phyloP scores from a whole-genome alignment of 2,797 vertebrate genomes.

The Notolepis coatsorum region DNA sequence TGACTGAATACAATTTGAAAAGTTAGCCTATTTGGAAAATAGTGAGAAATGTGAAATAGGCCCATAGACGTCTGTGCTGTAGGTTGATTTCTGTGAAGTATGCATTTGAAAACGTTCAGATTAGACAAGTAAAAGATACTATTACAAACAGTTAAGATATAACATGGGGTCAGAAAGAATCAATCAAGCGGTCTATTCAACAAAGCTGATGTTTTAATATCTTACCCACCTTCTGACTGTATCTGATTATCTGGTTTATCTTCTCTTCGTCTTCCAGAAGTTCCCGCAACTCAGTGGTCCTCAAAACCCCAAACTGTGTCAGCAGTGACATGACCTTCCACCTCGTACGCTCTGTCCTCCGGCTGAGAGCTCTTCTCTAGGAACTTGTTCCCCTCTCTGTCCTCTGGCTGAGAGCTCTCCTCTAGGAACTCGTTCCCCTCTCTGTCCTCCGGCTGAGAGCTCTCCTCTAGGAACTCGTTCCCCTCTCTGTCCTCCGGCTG shows the following conservation, averaged over 20 bases:
- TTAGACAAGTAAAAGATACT: too few species aligned
- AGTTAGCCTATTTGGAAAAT: too few species aligned
- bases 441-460: constrained; percentile 2
- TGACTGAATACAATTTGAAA: too few species aligned
- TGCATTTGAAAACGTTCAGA: too few species aligned
- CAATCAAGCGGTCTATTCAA: too few species aligned
- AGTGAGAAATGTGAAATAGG: too few species aligned
- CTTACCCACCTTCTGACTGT: constrained; percentile 56
- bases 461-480: background rate
- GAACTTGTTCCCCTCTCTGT: background rate
- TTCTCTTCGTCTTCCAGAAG: constrained; percentile 65
- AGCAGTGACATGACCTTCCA: constrained; percentile 35
- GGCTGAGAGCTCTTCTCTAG: background rate
- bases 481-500: background rate
- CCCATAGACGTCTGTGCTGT: too few species aligned
- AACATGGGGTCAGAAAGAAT: too few species aligned
- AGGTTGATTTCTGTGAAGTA: too few species aligned
- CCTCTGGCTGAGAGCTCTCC: background rate
- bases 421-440: background rate
- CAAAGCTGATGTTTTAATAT: background rate
- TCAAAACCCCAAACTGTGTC: constrained; percentile 43
- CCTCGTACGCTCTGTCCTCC: constrained; percentile 11
- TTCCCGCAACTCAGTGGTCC: constrained; percentile 59
- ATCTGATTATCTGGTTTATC: constrained; percentile 41
- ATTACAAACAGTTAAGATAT: too few species aligned